Evolutionary conservation across 2,113 vertebrate genomes (phyloP).

Genomic region (Desmodus rotundus): DNA sequence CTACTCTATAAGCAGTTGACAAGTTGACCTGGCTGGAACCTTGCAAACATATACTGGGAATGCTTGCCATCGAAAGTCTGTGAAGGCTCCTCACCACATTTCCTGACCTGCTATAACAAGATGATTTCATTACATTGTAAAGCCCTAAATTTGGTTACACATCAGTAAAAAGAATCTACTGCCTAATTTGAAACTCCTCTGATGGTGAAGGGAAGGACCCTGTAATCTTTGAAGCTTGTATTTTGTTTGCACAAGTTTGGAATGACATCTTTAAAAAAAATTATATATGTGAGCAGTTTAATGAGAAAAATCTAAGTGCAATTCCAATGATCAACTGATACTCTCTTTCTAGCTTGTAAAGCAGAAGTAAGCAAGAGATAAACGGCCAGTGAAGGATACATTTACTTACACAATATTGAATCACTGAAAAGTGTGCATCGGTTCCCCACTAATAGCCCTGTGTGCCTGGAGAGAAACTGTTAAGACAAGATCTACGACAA

Average conservation of each 20-base stretch:
- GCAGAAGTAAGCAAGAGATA: constrained; percentile 25
- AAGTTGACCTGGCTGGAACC: neutral
- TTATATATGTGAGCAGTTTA: constrained; percentile 44
- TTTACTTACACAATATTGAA: neutral
- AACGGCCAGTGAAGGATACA: neutral
- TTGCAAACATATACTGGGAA: neutral
- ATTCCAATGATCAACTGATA: constrained; percentile 10
- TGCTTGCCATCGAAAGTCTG: constrained; percentile 2
- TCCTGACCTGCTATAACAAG: neutral
- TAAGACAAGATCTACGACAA: neutral
- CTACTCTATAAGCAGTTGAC: neutral
- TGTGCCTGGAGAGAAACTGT: neutral
- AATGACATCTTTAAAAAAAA: constrained; percentile 50
- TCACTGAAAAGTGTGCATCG: neutral
- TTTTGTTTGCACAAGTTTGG: constrained; percentile 43
- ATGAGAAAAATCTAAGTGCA: constrained; percentile 49
- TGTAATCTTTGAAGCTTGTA: neutral
- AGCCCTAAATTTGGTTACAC: neutral
- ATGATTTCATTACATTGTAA: constrained; percentile 34
- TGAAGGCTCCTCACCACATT: neutral
- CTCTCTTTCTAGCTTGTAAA: neutral
- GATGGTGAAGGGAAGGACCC: neutral
- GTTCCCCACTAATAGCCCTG: neutral
- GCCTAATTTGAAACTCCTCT: neutral
- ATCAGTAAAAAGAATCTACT: neutral